These are phyloP conservation scores for Heterohyrax brucei DNA, from an alignment of 2,797 vertebrate species.

Conservation along the genomic window DNA sequence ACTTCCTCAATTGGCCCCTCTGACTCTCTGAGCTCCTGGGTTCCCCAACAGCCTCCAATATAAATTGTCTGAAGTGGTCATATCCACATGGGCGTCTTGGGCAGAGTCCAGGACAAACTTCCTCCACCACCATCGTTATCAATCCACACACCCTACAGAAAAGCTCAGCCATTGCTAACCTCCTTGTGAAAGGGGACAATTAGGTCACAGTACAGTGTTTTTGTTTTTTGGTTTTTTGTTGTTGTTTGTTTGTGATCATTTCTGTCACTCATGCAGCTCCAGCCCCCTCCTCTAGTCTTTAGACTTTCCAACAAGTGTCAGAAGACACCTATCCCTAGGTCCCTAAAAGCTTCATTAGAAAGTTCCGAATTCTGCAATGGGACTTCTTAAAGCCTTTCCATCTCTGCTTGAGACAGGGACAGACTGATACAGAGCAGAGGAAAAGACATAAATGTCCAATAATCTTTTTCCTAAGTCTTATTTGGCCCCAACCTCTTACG, in stretches of 20 bases:
- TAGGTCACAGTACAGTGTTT: background rate
- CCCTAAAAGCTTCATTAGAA: background rate
- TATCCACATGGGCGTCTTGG: background rate
- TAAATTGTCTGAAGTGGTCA: background rate
- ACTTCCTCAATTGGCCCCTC: background rate
- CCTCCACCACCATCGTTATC: fast-evolving
- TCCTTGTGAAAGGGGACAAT: background rate
- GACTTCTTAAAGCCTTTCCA: background rate
- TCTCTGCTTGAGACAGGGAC: background rate
- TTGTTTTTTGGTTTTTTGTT: too few species aligned
- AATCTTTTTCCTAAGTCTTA: background rate
- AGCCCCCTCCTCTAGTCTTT: background rate
- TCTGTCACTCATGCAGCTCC: background rate
- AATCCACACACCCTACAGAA: fast-evolving
- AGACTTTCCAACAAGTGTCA: background rate
- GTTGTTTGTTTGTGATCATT: background rate
- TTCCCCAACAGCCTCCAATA: fast-evolving
- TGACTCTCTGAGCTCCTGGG: background rate
- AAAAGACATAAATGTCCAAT: background rate
- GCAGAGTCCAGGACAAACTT: background rate
- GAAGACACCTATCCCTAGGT: background rate
- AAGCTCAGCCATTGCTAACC: background rate
- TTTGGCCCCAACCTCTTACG: background rate
- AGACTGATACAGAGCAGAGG: too few species aligned
- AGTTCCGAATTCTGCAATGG: background rate